Base-by-base conservation (phyloP, 2,888 invertebrate species). In the Perizoma flavofasciatum region DNA sequence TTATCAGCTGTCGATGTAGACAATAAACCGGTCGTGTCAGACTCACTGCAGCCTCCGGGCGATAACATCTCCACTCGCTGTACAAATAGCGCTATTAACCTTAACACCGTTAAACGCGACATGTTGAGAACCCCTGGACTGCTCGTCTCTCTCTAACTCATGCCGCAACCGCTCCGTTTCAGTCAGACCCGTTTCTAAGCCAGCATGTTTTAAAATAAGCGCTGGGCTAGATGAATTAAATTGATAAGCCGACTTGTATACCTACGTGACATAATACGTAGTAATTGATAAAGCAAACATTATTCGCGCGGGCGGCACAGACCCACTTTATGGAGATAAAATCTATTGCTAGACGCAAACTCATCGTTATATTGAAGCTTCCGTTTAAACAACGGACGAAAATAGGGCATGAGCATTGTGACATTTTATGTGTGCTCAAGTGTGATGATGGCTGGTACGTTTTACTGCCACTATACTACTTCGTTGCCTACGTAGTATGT, bases 21-120 rank as follows among this genome's bases (percentile, higher is more conserved):
- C 79, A 79, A 77, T 79, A 82, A 82, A 79, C 74, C 73, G 78
- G 71, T 75, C 74, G 70, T 75, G 77, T 80, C 72, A 74, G 67
- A 71, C 71, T 72, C 73, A 73, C 75, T 76, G 68, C 79, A 78
- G 78, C 72, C 74, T 77, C 77, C 69, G 60, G 61, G 70, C 75
- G 88, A 88, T 87, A 87, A 79, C 81, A 87, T 88, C 87, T 79
- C 78, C 73, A 71, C 78, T 75, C 72, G 72, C 81, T 79, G 78
- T 83, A 88, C 89, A 88, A 89, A 89, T 88, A 86, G 83, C 87
- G 79, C 84, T 79, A 87, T 89, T 88, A 88, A 87, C 86, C 87
- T 84, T 85, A 85, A 86, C 86, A 86, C 84, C 75, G 76, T 77
- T 78, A 77, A 82, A 79, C 74, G 81, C 82, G 82, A 81, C 85